Percentiles rank a stretch among this genome's conserved stretches.
These are phyloP conservation scores for Varecia variegata DNA, from an alignment of 2,797 vertebrate genomes.

Conservation along the genomic window DNA sequence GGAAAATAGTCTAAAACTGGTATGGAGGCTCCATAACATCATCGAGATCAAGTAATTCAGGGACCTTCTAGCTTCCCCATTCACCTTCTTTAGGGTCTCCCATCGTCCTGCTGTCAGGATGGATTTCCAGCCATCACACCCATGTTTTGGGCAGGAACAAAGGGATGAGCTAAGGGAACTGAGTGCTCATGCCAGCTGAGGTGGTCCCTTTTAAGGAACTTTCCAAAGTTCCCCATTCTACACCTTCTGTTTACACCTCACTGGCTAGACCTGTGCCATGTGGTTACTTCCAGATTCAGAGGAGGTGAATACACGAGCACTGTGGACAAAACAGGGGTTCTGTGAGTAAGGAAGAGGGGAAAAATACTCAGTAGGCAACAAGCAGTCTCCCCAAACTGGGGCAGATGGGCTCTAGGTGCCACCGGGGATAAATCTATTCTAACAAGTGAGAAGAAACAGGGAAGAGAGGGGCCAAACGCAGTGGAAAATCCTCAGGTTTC, in stretches of 20 bases:
- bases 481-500: not conserved
- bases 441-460: not conserved
- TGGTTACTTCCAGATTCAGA: not conserved
- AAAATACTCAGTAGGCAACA: not conserved
- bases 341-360: not conserved
- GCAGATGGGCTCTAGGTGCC: not conserved
- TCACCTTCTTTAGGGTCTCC: not conserved
- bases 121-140: not conserved
- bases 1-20: not conserved
- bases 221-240: not conserved
- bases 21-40: not conserved
- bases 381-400: not conserved
- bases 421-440: not conserved
- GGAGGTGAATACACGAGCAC: not conserved
- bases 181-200: not conserved
- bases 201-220: not conserved
- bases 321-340: not conserved
- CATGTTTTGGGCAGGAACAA: not conserved
- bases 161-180: not conserved
- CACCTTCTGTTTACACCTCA: not conserved
- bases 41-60: not conserved
- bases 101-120: not conserved
- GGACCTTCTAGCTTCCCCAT: not conserved
- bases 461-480: not conserved
- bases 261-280: not conserved